Evolutionary conservation across 2,113 vertebrate species (phyloP).

Genomic region (Neodontobutis hainanensis): DNA sequence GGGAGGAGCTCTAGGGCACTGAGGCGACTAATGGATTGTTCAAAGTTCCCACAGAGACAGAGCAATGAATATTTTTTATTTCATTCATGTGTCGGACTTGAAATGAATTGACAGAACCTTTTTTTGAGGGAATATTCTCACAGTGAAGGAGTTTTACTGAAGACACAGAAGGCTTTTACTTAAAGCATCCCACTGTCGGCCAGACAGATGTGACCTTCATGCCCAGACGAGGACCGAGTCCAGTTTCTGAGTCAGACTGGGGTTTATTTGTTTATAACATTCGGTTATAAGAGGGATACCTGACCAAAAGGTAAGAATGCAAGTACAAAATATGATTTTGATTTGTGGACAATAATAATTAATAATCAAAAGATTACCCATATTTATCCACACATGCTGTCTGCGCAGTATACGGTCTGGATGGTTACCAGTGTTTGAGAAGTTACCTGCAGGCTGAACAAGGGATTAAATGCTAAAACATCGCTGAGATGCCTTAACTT

Average conservation of each 20-base stretch:
- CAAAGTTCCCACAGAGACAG: constrained; percentile 28
- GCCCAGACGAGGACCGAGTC: constrained; percentile 12
- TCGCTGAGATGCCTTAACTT: no score
- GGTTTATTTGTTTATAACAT: constrained; percentile 9
- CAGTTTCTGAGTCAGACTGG: not conserved
- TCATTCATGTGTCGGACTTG: not conserved
- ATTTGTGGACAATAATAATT: no score
- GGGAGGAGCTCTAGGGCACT: constrained; percentile 57
- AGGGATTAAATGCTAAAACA: no score
- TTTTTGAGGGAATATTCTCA: not conserved
- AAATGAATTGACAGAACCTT: not conserved
- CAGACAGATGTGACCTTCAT: constrained; percentile 28
- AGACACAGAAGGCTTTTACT: constrained; percentile 15
- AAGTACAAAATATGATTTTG: not conserved
- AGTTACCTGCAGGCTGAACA: no score
- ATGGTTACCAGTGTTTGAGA: no score
- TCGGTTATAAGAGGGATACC: not conserved
- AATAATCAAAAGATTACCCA: no score
- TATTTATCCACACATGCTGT: no score
- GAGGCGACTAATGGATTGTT: constrained; percentile 45
- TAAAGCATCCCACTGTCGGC: constrained; percentile 17
- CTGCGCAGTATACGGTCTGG: no score
- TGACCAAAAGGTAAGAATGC: constrained; percentile 51
- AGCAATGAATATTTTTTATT: constrained; percentile 12
- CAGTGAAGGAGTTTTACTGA: not conserved